Conservation (phyloP, 1,140 invertebrate species). For the Drosophila repletoides region DNA sequence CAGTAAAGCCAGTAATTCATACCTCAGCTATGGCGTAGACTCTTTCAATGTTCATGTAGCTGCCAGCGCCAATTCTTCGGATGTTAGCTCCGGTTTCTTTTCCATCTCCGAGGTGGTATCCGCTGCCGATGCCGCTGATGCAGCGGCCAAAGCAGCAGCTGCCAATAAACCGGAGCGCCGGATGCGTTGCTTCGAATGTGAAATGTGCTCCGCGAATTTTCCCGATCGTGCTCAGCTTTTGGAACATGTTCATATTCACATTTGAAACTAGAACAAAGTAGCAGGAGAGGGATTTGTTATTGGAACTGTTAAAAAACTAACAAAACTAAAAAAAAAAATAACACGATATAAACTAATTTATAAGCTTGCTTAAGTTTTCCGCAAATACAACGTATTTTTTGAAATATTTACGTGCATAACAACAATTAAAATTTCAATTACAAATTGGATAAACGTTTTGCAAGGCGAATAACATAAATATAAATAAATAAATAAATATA, state of each 20-base stretch:
- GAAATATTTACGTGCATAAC: constrained; percentile 45
- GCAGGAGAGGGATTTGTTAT: constrained; percentile 30
- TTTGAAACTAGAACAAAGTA: constrained; percentile 83
- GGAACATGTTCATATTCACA: constrained; percentile 90
- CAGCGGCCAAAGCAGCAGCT: constrained; percentile 59
- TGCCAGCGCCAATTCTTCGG: constrained; percentile 44
- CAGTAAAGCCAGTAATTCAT: constrained; percentile 46
- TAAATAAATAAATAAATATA: constrained; percentile 20
- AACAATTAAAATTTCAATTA: constrained; percentile 39
- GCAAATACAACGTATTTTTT: constrained; percentile 31
- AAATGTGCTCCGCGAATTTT: constrained; percentile 91
- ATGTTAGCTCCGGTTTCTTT: constrained; percentile 67
- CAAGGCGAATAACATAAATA: constrained; percentile 19
- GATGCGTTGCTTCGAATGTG: constrained; percentile 85
- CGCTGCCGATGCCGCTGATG: constrained; percentile 65
- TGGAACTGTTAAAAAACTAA: constrained; percentile 24
- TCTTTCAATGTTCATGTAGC: constrained; percentile 55
- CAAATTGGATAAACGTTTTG: constrained; percentile 29
- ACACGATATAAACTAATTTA: constrained; percentile 9
- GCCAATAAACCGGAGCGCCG: constrained; percentile 44
- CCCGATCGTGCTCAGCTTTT: constrained; percentile 87
- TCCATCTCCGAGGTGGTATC: constrained; percentile 75
- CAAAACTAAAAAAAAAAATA: constrained; percentile 1
- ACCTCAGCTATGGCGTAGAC: constrained; percentile 62
- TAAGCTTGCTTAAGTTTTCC: constrained; percentile 35